Evolutionary conservation across 2,113 vertebrate genomes (phyloP).

Genomic region (Dicrurus megarhynchus): DNA sequence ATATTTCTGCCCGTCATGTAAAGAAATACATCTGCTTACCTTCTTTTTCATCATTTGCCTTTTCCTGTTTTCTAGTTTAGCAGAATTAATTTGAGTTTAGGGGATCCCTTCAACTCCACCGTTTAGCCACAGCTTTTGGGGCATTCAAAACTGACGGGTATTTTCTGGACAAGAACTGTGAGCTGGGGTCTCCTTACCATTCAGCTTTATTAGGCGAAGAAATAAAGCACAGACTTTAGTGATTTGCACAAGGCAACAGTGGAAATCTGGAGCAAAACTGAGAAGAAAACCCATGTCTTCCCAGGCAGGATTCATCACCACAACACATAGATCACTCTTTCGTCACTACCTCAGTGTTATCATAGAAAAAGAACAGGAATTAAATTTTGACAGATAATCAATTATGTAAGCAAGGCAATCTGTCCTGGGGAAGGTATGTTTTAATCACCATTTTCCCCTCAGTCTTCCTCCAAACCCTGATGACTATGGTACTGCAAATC

Average conservation of each 20-base stretch:
- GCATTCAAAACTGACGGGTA: neutral
- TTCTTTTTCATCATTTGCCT: neutral
- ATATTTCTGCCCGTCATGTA: neutral
- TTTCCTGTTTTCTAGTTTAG: neutral
- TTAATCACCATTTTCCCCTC: neutral
- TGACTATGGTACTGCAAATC: neutral
- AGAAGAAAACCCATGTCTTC: neutral
- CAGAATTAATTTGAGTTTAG: neutral
- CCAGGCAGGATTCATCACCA: neutral
- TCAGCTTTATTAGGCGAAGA: neutral
- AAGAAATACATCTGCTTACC: neutral
- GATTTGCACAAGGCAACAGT: neutral
- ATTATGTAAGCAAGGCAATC: neutral
- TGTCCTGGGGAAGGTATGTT: neutral
- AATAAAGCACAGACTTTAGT: neutral
- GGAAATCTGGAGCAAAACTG: neutral
- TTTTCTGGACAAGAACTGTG: neutral
- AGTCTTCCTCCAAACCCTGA: neutral
- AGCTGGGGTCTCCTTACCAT: neutral
- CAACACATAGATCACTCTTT: neutral
- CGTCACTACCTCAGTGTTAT: neutral
- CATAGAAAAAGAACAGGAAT: neutral
- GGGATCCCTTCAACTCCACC: neutral
- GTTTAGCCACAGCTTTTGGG: neutral
- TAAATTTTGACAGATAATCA: neutral